Conservation (phyloP, 2,797 vertebrate genomes). For the Podarcis lilfordi region DNA sequence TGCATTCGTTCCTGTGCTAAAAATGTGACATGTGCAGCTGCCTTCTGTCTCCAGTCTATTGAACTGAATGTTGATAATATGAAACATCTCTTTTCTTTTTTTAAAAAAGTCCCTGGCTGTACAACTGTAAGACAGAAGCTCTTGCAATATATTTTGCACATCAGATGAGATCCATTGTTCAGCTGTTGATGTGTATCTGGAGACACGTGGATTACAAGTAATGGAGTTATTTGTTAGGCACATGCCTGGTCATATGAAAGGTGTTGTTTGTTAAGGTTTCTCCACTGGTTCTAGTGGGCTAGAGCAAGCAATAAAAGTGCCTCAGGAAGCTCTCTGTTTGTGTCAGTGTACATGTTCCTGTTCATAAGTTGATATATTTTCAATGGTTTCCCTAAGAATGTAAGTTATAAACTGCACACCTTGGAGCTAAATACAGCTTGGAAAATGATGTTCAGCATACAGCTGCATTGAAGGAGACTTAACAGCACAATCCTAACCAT, state of each 20-base stretch:
- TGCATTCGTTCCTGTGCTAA: neutral
- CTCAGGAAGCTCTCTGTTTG: constrained; percentile 25
- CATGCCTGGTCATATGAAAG: neutral
- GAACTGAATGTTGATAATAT: neutral
- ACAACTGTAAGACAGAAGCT: neutral
- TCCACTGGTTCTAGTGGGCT: constrained; percentile 10
- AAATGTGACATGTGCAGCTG: neutral
- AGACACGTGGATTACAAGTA: neutral
- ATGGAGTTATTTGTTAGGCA: constrained; percentile 16
- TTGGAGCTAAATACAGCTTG: neutral
- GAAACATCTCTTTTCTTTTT: neutral
- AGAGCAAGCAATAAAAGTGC: constrained; percentile 16
- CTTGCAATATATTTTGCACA: constrained; percentile 10
- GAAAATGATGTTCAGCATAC: neutral
- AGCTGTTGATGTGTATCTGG: neutral
- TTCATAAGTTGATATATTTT: neutral
- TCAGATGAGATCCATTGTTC: neutral
- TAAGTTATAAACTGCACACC: neutral
- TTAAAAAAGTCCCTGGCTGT: neutral
- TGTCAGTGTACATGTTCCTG: neutral
- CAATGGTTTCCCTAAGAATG: neutral
- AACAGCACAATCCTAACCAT: no score
- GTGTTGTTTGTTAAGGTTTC: constrained; percentile 14
- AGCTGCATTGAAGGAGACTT: neutral
- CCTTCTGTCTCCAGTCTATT: neutral